phyloP scores from a whole-genome alignment of 2,797 vertebrate genomes.

The Parambassis ranga region DNA sequence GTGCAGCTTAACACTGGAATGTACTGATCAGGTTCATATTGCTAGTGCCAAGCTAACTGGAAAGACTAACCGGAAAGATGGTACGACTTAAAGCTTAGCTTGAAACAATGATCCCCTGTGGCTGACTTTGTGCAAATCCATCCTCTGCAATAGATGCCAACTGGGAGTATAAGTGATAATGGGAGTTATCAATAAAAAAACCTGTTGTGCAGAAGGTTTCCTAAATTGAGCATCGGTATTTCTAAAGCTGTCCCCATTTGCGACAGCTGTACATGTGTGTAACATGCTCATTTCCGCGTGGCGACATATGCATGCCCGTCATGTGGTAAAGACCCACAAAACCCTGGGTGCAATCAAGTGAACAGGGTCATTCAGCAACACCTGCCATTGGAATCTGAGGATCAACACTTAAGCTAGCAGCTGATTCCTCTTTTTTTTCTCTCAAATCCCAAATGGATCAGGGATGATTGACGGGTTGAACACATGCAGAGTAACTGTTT shows the following conservation, averaged over 20 bases:
- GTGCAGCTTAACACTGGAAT: constrained; percentile 50
- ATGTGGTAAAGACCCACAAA: constrained; percentile 48
- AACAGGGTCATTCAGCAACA: constrained; percentile 58
- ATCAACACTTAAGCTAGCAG: constrained; percentile 52
- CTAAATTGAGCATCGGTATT: constrained; percentile 31
- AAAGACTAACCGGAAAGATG: constrained; percentile 24
- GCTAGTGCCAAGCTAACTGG: constrained; percentile 31
- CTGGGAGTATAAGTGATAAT: constrained; percentile 39
- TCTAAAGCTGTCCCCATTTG: constrained; percentile 23
- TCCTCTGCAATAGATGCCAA: constrained; percentile 26
- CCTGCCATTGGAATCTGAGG: constrained; percentile 71
- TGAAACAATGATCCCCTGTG: not conserved
- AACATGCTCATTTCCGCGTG: constrained; percentile 60
- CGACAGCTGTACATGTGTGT: constrained; percentile 60
- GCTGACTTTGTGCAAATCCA: constrained; percentile 39
- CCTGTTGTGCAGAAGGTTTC: constrained; percentile 1
- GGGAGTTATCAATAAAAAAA: constrained; percentile 33
- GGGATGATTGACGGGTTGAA: constrained; percentile 58
- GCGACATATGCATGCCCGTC: constrained; percentile 40
- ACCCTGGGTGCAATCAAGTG: constrained; percentile 42
- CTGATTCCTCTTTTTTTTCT: constrained; percentile 49
- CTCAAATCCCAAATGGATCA: constrained; percentile 49
- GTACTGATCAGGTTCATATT: constrained; percentile 55
- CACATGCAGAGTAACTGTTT: constrained; percentile 62
- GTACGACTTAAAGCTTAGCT: constrained; percentile 1